Percentiles rank a stretch among this genome's conserved stretches.
phyloP scores from a whole-genome alignment of 2,888 invertebrate species.

The Melanargia galathea region DNA sequence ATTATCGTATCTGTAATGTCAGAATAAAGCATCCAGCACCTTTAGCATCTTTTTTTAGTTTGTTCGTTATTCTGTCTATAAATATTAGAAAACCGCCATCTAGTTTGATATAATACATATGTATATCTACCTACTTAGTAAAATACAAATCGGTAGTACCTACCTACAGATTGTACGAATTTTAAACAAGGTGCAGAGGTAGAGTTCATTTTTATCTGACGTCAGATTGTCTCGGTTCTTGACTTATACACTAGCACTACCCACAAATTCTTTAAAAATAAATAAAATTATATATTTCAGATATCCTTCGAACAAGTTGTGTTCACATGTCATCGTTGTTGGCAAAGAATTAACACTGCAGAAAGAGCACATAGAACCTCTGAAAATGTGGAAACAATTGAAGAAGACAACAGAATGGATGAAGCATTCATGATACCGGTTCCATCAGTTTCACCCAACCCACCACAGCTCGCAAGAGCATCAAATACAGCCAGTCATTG shows the following conservation, averaged over 20 bases:
- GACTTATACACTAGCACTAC: no score
- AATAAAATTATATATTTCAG: constrained; percentile 14
- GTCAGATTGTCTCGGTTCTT: not conserved
- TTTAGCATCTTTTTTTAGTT: not conserved
- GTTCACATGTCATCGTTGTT: constrained; percentile 15
- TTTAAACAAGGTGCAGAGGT: not conserved
- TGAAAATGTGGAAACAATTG: constrained; percentile 1
- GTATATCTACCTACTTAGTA: no score
- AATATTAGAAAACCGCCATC: no score
- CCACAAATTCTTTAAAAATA: not conserved
- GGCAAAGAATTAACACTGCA: constrained; percentile 7
- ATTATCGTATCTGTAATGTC: not conserved
- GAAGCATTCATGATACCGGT: not conserved
- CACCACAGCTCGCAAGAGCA: constrained; percentile 9
- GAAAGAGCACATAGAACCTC: not conserved
- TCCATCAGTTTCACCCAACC: constrained; percentile 1
- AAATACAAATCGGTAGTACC: no score
- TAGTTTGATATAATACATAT: no score
- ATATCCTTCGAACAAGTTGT: constrained; percentile 8
- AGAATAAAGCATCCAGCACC: not conserved
- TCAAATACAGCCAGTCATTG: constrained; percentile 10
- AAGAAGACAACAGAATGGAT: not conserved
- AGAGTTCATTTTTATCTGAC: not conserved
- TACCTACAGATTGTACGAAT: not conserved
- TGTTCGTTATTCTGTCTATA: no score